Evolutionary conservation across 2,113 vertebrate genomes (phyloP), one percentile per base, ranked within the genome.

Genomic region (Saiga tatarica): DNA sequence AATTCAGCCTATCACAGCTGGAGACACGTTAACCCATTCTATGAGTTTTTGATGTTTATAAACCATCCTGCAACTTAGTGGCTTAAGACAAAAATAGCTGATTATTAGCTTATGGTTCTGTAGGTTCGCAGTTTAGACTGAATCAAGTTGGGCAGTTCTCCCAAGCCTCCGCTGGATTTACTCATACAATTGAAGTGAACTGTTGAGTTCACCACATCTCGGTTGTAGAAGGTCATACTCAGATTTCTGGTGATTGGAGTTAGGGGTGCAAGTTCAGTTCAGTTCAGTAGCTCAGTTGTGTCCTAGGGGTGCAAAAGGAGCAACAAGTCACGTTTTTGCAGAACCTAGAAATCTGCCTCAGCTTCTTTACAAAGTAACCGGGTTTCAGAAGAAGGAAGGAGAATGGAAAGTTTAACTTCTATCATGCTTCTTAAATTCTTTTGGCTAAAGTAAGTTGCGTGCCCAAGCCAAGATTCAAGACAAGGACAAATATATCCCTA

Each of bases 271-370:
- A 84, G 60, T 62, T 33, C 28, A 33, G 28, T 62, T 62, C 28
- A 62, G 6, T 62, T 62, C 28, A 62, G 28, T 62, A 0, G 0
- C 60, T 62, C 60, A 62, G 6, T 62, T 0, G 0, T 62, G 60
- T 62, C 28, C 60, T 25, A 23, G 21, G 67, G 21, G 36, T 39
- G 21, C n/a, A 39, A 39, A 36, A 84, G 21, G 21, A 4, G 0
- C 28, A 79, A 87, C 1, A 93, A 3, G 1, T 5, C 39, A 55
- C 3, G 11, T 67, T 92, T 59, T 36, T 96, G 67, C 23, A 95
- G 19, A 94, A 59, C 25, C 16, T 39, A 23, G 45, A 71, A 87
- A 11, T 3, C 3, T 76, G 45, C 17, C 2, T 47, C 42, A 14
- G 12, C 4, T 90, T 71, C 28, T 42, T 67, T 30, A 85, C 15